Evolutionary conservation across 2,797 vertebrate species (phyloP).

Genomic region (Orestias chungarensis): DNA sequence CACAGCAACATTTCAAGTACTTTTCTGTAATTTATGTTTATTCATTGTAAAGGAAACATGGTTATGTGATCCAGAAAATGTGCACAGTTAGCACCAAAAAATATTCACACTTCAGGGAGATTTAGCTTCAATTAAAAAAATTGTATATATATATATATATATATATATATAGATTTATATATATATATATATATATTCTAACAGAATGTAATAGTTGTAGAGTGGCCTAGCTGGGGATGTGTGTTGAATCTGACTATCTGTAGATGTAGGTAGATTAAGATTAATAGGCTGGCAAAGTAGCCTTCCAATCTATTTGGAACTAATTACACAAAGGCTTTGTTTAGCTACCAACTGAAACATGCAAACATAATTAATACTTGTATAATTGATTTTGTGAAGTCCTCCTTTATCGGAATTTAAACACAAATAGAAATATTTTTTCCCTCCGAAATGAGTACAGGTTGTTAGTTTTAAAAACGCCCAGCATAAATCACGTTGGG

Average conservation of each 20-base stretch:
- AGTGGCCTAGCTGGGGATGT: not conserved
- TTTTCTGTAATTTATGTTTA: not conserved
- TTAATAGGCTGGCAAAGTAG: not conserved
- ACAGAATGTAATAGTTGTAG: not conserved
- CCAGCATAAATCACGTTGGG: too few species aligned
- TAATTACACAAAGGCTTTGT: not conserved
- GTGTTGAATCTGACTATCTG: not conserved
- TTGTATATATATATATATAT: too few species aligned
- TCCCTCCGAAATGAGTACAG: too few species aligned
- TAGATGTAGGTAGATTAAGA: not conserved
- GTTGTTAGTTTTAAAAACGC: too few species aligned
- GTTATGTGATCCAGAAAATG: not conserved
- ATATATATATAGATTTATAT: too few species aligned
- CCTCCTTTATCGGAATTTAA: too few species aligned
- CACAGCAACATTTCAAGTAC: not conserved
- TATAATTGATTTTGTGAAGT: too few species aligned
- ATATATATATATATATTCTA: not conserved
- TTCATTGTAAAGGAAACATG: not conserved
- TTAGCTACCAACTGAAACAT: not conserved
- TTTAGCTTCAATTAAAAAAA: not conserved
- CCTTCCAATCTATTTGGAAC: not conserved
- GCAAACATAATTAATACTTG: too few species aligned
- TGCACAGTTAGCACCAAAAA: not conserved
- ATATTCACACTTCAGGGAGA: not conserved
- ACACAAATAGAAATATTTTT: too few species aligned